Base-by-base conservation (phyloP, 2,113 vertebrate genomes). In the Seriola dumerili region DNA sequence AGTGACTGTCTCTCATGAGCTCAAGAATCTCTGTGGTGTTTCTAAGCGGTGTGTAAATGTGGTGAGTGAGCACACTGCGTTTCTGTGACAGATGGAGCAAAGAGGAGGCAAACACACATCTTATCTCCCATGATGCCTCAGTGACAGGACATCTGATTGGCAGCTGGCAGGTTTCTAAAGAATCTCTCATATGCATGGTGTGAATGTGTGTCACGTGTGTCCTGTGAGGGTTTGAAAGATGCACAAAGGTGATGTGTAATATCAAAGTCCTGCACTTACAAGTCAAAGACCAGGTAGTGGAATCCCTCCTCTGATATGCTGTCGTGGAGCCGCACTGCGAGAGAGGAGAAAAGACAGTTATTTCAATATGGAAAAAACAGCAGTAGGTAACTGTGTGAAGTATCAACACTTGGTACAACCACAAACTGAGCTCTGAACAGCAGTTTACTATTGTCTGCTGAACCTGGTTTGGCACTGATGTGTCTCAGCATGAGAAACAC, bases 231-330 rank as follows among this genome's bases (percentile, higher is more conserved):
- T 19, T 4, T 58, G 0, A 40, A 38, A 67, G n/a, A 38, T 57
- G 48, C 21, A 17, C 7, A 19, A 8, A 58, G 25, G 25, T 32
- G 32, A 67, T 12, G 3, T 34, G 62, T 4, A 16, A 25, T 29
- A 17, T 8, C 14, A 32, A 46, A 81, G 10, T 0, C 0, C 0
- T 46, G 29, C 11, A 93, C 93, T 93, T 78, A 94, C 93, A 94
- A 69, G 79, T 94, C 93, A 83, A 94, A 94, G 63, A 94, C 91
- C 48, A 94, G 89, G 52, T 94, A 94, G 88, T 94, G 93, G 85
- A 90, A 94, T 80, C 93, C 93, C 46, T 94, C 93, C 80, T 94
- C 93, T n/a, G 93, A 94, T 78, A 94, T 94, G 86, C 93, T 94
- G 81, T 94, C 93, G 42, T 94, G 93, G 17, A 94, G 93, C 5